A percentile compares a stretch with the other conserved stretches of the same genome.
phyloP scores from a whole-genome alignment of 2,797 vertebrate genomes.

The Otolemur crassicaudatus region DNA sequence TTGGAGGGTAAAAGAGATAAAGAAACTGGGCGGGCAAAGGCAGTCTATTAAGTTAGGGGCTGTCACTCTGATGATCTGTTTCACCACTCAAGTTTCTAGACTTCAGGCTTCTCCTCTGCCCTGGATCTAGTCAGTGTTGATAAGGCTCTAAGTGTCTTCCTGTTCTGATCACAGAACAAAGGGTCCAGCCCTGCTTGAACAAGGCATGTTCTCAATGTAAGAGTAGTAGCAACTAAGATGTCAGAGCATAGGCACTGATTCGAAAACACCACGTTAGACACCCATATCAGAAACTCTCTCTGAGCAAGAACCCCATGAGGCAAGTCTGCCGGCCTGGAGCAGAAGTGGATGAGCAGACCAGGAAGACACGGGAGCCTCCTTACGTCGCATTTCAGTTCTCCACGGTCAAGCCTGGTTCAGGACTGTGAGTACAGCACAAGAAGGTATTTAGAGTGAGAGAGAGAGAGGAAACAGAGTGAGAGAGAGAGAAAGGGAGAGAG shows the following conservation, averaged over 20 bases:
- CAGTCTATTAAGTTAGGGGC: no score
- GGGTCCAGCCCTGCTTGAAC: not conserved
- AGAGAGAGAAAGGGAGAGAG: no score
- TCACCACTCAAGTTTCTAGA: not conserved
- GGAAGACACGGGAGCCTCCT: constrained; percentile 42
- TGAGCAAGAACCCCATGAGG: not conserved
- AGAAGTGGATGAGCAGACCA: constrained; percentile 66
- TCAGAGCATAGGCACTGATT: not conserved
- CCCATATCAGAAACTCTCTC: not conserved
- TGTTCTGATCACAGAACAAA: not conserved
- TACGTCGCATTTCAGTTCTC: not conserved
- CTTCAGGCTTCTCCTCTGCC: not conserved
- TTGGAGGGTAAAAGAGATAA: not conserved
- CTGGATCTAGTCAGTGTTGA: not conserved
- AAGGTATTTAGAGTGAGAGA: not conserved
- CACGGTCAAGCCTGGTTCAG: not conserved
- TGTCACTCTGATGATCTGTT: not conserved
- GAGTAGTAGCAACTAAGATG: not conserved
- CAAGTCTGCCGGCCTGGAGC: constrained; percentile 65
- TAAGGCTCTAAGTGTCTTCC: not conserved
- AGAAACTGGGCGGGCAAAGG: not conserved
- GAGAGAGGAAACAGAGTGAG: no score
- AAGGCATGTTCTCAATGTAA: not conserved
- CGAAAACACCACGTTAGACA: not conserved
- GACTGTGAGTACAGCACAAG: not conserved